Evolutionary conservation across 1,140 invertebrate genomes (phyloP).

Genomic region (Lamellibrachia luymesi): DNA sequence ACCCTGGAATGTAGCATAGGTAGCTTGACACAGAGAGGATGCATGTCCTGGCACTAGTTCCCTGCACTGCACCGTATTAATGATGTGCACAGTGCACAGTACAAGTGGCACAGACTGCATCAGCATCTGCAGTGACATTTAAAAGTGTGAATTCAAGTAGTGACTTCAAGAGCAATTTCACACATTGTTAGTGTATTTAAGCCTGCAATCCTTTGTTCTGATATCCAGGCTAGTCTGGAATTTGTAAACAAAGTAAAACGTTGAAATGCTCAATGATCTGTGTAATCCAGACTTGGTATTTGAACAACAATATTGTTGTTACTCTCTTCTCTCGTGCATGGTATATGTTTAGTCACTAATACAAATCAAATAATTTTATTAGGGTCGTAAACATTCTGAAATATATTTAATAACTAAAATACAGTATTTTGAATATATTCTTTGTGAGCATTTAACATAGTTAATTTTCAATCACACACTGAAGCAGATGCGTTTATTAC

Average conservation of each 20-base stretch:
- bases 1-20: neutral
- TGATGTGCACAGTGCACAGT: neutral
- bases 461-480: neutral
- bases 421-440: neutral
- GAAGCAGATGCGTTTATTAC: neutral
- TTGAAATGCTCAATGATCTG: neutral
- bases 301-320: neutral
- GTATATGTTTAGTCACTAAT: neutral
- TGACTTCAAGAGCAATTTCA: neutral
- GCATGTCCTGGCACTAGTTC: neutral
- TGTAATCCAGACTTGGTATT: neutral
- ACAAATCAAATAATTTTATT: neutral
- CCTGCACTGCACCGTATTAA: neutral
- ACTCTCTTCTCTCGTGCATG: neutral
- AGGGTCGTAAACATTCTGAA: neutral
- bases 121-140: neutral
- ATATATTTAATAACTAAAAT: neutral
- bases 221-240: no score
- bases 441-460: neutral
- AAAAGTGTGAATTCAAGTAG: neutral
- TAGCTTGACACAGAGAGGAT: neutral
- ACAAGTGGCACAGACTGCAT: neutral
- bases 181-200: neutral
- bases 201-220: no score
- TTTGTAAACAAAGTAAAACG: no score